Base-by-base conservation (phyloP, 2,797 vertebrate species). In the Mormyrops attenuatus region DNA sequence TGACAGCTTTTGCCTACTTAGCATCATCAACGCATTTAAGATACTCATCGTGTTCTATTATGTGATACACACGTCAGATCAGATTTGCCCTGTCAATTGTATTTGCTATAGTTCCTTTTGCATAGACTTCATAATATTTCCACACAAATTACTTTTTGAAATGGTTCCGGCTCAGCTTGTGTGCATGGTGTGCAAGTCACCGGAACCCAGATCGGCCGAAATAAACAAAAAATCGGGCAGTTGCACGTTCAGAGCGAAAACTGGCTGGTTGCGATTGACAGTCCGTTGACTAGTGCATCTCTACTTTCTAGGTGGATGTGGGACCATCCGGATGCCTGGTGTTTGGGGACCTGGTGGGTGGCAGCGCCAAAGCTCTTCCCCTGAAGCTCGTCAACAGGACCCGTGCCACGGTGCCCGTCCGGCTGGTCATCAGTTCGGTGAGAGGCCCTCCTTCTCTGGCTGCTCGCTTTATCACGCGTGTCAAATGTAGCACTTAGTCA, bases 341-440 rank as follows among this genome's bases (percentile, higher is more conserved):
- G 93, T 99, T 99, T 93, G 98, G 98, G 88, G 98, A 99, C 91
- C 91, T 99, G 88, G 92, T 96, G 55, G 96, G 90, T 52, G 97
- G 97, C 63, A 94, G 96, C 88, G 95, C 95, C 94, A 98, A 97
- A 94, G 95, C 96, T 89, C 96, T 99, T 89, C 97, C 98, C 0
- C 93, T 99, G 38, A 98, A 97, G 93, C 57, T 99, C 55, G 92
- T 96, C 90, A 99, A 98, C 94, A 97, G 95, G 93, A 99, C 97
- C 4, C 97, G 93, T 73, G 97, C 98, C 90, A 96, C 96, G 20
- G 95, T 99, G 49, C 98, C 99, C 0, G 88, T 99, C 92, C 96
- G 99, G 80, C 96, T 99, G 87, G 96, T 97, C 89, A 98, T 99
- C 93, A 98, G 96, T 90, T 98, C 98, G 1, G 99, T 99, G 94